A percentile compares a stretch with the other conserved stretches of the same genome.
Evolutionary conservation across 2,797 vertebrate species (phyloP).

Genomic region (Lagorchestes hirsutus): DNA sequence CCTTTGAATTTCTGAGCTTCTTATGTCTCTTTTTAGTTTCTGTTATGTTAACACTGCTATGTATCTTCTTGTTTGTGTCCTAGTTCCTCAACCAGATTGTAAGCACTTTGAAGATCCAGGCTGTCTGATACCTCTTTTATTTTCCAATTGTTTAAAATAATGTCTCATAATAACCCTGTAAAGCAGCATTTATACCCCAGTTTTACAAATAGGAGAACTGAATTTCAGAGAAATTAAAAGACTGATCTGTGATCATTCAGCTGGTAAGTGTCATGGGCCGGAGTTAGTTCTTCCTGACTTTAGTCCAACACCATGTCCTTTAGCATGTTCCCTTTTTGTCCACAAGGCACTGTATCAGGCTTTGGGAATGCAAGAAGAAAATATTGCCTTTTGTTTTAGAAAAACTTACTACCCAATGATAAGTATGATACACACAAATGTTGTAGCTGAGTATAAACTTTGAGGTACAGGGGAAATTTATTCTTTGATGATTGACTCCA

Average conservation of each 20-base stretch:
- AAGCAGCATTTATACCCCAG: neutral
- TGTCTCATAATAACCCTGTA: neutral
- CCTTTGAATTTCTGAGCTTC: neutral
- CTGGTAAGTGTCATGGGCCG: neutral
- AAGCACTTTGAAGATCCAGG: neutral
- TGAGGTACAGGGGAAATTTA: neutral
- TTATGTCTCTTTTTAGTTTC: slow-evolving; percentile 11
- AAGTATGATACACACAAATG: neutral
- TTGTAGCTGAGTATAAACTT: neutral
- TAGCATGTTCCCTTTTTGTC: neutral
- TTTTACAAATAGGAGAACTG: neutral
- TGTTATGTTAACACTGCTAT: neutral
- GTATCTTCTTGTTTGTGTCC: neutral
- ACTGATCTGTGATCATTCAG: neutral
- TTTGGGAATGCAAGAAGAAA: neutral
- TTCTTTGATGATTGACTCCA: slow-evolving; percentile 41
- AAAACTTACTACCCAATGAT: neutral
- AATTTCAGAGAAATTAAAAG: neutral
- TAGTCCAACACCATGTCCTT: neutral
- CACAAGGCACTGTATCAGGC: neutral
- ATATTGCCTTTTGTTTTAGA: neutral
- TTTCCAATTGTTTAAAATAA: neutral
- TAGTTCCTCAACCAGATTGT: neutral
- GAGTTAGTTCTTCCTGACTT: neutral
- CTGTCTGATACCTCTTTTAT: neutral